Conservation (phyloP, 2,797 vertebrate genomes). For the Girardinus metallicus region DNA sequence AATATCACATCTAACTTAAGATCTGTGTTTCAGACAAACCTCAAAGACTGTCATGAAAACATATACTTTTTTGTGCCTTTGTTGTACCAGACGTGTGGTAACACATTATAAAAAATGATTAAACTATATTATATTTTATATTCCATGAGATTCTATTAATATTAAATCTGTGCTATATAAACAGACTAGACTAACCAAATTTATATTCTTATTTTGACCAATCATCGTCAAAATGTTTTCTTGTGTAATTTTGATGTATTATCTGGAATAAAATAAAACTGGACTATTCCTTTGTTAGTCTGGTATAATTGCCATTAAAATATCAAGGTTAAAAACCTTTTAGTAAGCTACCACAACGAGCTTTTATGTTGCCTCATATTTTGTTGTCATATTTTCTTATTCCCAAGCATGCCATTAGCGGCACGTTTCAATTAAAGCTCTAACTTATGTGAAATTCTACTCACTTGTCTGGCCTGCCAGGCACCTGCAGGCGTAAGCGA, state of each 20-base stretch:
- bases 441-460: constrained; percentile 58
- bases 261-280: neutral
- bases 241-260: neutral
- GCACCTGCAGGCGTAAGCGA: constrained; percentile 92
- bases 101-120: neutral
- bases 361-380: neutral
- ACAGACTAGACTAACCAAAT: neutral
- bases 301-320: constrained; percentile 6
- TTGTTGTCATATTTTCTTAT: neutral
- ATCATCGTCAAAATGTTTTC: constrained; percentile 26
- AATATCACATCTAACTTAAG: neutral
- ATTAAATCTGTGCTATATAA: neutral
- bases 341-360: neutral
- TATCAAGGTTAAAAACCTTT: neutral
- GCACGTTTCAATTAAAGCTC: constrained; percentile 8
- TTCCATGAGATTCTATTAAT: neutral
- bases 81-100: neutral
- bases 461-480: constrained; percentile 95
- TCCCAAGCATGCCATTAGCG: neutral
- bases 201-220: neutral
- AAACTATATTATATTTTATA: too few species aligned
- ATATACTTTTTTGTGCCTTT: neutral
- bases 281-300: neutral
- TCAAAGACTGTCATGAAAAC: neutral
- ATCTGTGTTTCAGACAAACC: too few species aligned